These are phyloP conservation scores for Dolichotis patagonum DNA, from an alignment of 2,113 vertebrate species.

Conservation along the genomic window DNA sequence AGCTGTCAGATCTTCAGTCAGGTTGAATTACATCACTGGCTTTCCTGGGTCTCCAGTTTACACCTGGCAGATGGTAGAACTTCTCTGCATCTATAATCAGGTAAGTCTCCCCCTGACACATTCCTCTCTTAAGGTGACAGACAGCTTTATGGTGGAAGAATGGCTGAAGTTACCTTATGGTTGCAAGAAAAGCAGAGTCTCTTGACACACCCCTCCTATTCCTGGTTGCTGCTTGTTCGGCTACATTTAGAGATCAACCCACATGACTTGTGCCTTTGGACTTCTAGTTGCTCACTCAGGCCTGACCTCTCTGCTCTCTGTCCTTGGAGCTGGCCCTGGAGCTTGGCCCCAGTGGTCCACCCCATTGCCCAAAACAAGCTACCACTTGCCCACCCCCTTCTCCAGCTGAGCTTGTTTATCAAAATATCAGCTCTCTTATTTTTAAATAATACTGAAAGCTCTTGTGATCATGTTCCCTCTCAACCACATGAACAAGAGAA, in stretches of 20 bases:
- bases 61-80: not conserved
- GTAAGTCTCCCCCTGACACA: not conserved
- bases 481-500: not conserved
- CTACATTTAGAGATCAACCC: too few relatives aligned
- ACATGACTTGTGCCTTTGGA: not conserved
- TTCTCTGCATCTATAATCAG: not conserved
- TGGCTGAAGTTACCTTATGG: not conserved
- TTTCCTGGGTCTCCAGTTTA: not conserved
- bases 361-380: not conserved
- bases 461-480: too few relatives aligned
- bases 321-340: not conserved
- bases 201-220: not conserved
- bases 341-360: not conserved
- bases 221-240: not conserved
- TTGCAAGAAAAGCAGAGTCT: not conserved
- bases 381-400: not conserved
- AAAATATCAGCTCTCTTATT: not conserved
- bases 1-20: not conserved
- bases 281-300: fast-evolving
- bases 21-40: not conserved
- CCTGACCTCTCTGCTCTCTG: not conserved
- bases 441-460: not conserved
- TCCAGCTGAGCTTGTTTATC: not conserved
- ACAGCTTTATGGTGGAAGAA: not conserved
- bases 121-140: not conserved